Base-by-base conservation (phyloP, 2,113 vertebrate species). In the Pipa parva region DNA sequence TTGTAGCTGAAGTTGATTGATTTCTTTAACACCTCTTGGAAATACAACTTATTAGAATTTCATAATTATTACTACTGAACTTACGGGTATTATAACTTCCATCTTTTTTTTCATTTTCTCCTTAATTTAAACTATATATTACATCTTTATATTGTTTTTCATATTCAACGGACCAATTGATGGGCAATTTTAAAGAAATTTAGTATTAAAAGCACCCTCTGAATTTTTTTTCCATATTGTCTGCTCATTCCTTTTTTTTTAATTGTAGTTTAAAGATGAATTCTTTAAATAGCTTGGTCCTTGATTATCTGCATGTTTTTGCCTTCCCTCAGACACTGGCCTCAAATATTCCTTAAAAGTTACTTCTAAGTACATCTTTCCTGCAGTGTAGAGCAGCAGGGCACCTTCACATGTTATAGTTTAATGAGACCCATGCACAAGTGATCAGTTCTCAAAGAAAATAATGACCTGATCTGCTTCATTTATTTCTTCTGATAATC, bases 401-500 rank as follows among this genome's bases (percentile, higher is more conserved):
- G 65, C 68, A 82, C 71, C 76, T 83, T 83, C 67, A 74, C 57
- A 74, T 77, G 73, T 39, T 79, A 75, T 37, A 73, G 78, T 78
- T 83, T 85, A 83, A 85, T 79, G 79, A 81, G 77, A 69, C 67
- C 75, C 60, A 63, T 29, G 57, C 78, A 79, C 66, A 80, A 84
- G 63, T 67, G 81, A 80, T 49, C 51, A 75, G 61, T 76, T 74
- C 61, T 78, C 63, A 55, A 73, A 78, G 78, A 79, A 79, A 81
- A 79, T 69, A 42, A 54, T 72, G 81, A 80, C 77, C 63, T 78
- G 74, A 81, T 79, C 71, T 59, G 72, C 71, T 84, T 79, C 81
- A 82, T 83, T 87, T 86, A 79, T 82, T 85, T 80, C 68, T 77
- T 82, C 79, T 71, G 82, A 77, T 83, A 83, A 83, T 80, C 80